These are phyloP conservation scores for Drosophila grimshawi DNA, from an alignment of 1,140 invertebrate species.

Conservation along the genomic window DNA sequence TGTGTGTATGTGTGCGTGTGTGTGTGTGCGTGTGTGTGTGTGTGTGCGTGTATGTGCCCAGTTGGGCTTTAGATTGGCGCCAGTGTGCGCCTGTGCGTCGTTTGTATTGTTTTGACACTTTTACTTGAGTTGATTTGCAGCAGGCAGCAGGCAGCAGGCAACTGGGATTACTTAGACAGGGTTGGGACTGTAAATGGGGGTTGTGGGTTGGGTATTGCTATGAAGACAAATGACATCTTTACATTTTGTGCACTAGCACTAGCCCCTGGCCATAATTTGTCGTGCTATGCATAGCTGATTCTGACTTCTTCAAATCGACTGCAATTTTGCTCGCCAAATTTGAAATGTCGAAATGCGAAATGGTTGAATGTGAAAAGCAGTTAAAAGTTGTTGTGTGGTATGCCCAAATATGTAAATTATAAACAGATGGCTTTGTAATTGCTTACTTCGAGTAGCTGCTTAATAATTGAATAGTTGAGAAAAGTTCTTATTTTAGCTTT, in stretches of 20 bases:
- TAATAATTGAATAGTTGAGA: too few relatives aligned
- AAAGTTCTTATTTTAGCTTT: too few relatives aligned
- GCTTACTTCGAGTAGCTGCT: too few relatives aligned
- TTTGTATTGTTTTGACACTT: constrained; percentile 78
- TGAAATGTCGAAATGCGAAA: not conserved
- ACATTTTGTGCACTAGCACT: not conserved
- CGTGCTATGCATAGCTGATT: not conserved
- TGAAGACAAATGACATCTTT: constrained; percentile 16
- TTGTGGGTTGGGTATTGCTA: not conserved
- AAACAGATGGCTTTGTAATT: too few relatives aligned
- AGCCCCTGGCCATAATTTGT: not conserved
- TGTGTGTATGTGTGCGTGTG: not conserved
- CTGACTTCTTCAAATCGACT: not conserved
- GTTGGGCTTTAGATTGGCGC: constrained; percentile 5
- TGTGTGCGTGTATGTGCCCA: not conserved
- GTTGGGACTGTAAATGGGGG: not conserved
- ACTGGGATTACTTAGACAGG: constrained; percentile 28
- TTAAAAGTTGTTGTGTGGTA: not conserved
- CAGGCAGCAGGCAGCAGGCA: constrained; percentile 37
- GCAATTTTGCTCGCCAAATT: not conserved
- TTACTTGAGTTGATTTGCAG: constrained; percentile 77
- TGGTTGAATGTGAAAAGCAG: not conserved
- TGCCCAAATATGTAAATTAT: too few relatives aligned
- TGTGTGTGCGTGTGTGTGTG: not conserved
- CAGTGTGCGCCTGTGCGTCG: constrained; percentile 60